These are phyloP conservation scores for Halcyon senegalensis DNA, from an alignment of 2,113 vertebrate genomes.

Conservation along the genomic window DNA sequence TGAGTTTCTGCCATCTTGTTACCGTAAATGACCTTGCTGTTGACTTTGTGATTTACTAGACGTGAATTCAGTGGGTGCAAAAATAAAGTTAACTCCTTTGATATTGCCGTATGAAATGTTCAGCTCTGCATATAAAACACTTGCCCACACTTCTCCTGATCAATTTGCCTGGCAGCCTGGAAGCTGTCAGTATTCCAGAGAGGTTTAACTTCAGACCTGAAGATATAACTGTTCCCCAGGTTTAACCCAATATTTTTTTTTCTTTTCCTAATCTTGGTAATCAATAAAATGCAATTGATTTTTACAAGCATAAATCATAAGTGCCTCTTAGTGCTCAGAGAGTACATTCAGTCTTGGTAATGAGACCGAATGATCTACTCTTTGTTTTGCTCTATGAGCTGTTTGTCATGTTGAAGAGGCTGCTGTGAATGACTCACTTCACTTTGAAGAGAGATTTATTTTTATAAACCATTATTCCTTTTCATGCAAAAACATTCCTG, in stretches of 20 bases:
- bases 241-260: background rate
- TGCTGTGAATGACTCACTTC: constrained; percentile 43
- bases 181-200: background rate
- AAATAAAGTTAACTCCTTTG: background rate
- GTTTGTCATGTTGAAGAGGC: constrained; percentile 28
- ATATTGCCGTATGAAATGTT: background rate
- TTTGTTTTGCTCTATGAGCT: constrained; percentile 34
- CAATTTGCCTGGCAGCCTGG: background rate
- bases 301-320: constrained; percentile 35
- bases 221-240: background rate
- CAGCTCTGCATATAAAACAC: background rate
- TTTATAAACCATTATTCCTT: background rate
- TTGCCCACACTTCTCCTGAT: background rate
- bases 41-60: background rate
- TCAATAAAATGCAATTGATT: constrained; percentile 30
- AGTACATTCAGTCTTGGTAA: background rate
- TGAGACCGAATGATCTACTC: background rate
- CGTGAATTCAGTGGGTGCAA: background rate
- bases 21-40: background rate
- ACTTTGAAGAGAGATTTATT: constrained; percentile 41
- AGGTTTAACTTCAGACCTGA: background rate
- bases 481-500: background rate
- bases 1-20: background rate
- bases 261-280: background rate
- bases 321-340: background rate